These are phyloP conservation scores for Drosophila phalerata DNA, from an alignment of 2,888 invertebrate genomes.

Conservation along the genomic window DNA sequence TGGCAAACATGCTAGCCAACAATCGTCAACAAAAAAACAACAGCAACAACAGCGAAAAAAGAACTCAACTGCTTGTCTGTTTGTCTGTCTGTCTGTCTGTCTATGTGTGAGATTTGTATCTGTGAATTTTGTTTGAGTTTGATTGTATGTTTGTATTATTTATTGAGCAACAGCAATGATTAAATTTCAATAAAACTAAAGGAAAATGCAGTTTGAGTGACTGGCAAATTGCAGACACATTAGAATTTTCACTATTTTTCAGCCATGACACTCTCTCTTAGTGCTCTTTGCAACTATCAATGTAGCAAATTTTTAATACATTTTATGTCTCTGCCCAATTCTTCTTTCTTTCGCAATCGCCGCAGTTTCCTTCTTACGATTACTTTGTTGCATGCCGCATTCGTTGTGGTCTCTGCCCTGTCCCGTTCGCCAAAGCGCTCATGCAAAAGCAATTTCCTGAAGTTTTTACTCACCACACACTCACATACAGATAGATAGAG, in stretches of 20 bases:
- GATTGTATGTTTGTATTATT: conserved; percentile 56
- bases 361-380: conserved; percentile 69
- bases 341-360: conserved; percentile 68
- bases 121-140: conserved; percentile 42
- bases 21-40: conserved; percentile 29
- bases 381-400: conserved; percentile 42
- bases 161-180: conserved; percentile 52
- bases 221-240: conserved; percentile 50
- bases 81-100: conserved; percentile 16
- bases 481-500: conserved; percentile 24
- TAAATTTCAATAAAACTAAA: conserved; percentile 54
- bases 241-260: conserved; percentile 25
- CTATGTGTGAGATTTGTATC: conserved; percentile 42
- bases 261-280: not conserved
- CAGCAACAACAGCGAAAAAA: not conserved
- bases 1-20: conserved; percentile 64
- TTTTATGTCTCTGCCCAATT: conserved; percentile 52
- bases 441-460: conserved; percentile 83
- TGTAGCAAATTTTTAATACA: conserved; percentile 33
- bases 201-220: conserved; percentile 40
- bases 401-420: conserved; percentile 13
- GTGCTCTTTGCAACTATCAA: not conserved
- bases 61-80: conserved; percentile 4
- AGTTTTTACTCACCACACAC: conserved; percentile 61
- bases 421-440: conserved; percentile 59